phyloP scores from a whole-genome alignment of 1,140 invertebrate genomes.

The Mycetomoellerius zeteki region DNA sequence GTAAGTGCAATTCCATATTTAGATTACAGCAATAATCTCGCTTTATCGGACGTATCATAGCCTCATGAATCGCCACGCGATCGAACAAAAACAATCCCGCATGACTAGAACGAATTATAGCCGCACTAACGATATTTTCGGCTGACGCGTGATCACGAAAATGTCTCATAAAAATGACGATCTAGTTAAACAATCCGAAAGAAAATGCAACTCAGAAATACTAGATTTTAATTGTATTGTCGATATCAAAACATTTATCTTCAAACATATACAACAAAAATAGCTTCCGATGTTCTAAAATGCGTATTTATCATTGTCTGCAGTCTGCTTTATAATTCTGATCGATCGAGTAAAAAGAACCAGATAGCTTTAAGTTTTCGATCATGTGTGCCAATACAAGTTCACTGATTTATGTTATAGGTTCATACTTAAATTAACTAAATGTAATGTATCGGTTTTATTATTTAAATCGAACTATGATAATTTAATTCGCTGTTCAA shows the following conservation, averaged over 20 bases:
- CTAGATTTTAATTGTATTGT: background rate
- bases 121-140: background rate
- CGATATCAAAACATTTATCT: background rate
- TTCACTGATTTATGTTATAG: background rate
- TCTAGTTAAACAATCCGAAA: background rate
- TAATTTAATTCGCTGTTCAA: constrained; percentile 54
- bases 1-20: constrained; percentile 29
- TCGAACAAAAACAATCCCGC: constrained; percentile 8
- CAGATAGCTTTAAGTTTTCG: constrained; percentile 14
- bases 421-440: constrained; percentile 45
- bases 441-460: constrained; percentile 57
- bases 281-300: background rate
- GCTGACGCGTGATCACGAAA: background rate
- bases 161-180: background rate
- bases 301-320: constrained; percentile 23
- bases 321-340: constrained; percentile 6
- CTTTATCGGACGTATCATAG: background rate
- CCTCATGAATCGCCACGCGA: background rate
- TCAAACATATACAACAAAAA: constrained; percentile 6
- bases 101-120: background rate
- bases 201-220: too few species aligned
- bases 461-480: constrained; percentile 37
- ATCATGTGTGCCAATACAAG: background rate
- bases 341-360: constrained; percentile 35
- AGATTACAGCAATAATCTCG: constrained; percentile 9